Conservation (phyloP, 2,888 invertebrate genomes). For the Nyleta sp. region DNA sequence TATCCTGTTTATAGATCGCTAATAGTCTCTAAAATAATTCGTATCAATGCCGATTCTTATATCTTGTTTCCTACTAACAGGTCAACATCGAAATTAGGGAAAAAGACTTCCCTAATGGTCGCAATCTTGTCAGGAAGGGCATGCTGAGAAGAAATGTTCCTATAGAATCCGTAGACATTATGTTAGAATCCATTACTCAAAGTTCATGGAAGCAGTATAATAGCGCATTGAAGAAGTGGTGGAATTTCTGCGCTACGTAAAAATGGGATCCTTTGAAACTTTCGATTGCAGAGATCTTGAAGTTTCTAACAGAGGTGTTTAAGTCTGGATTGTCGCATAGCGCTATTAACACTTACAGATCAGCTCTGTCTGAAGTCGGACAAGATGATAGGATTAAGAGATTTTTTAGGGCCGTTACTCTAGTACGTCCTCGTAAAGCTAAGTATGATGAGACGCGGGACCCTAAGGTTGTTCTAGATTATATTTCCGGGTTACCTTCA, state of each 20-base stretch:
- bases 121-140: constrained; percentile 46
- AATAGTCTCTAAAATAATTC: constrained; percentile 40
- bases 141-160: constrained; percentile 34
- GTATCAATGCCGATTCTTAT: constrained; percentile 12
- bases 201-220: constrained; percentile 50
- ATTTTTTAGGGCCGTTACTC: constrained; percentile 35
- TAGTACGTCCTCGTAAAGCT: constrained; percentile 18
- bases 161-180: constrained; percentile 14
- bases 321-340: constrained; percentile 16
- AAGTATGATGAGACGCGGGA: constrained; percentile 52
- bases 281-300: constrained; percentile 1
- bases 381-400: constrained; percentile 22
- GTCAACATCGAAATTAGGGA: constrained; percentile 2
- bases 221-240: constrained; percentile 38
- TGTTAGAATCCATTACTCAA: constrained; percentile 36
- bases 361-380: constrained; percentile 38
- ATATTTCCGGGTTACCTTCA: constrained; percentile 21
- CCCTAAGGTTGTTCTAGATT: constrained; percentile 39
- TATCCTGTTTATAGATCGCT: constrained; percentile 36
- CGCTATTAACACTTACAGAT: constrained; percentile 28
- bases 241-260: constrained; percentile 5
- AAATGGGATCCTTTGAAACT: not conserved
- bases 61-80: constrained; percentile 21
- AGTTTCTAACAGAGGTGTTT: constrained; percentile 19
- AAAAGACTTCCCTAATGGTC: constrained; percentile 31